phyloP scores from a whole-genome alignment of 2,797 vertebrate species.

The Philypnodon macrostomus region DNA sequence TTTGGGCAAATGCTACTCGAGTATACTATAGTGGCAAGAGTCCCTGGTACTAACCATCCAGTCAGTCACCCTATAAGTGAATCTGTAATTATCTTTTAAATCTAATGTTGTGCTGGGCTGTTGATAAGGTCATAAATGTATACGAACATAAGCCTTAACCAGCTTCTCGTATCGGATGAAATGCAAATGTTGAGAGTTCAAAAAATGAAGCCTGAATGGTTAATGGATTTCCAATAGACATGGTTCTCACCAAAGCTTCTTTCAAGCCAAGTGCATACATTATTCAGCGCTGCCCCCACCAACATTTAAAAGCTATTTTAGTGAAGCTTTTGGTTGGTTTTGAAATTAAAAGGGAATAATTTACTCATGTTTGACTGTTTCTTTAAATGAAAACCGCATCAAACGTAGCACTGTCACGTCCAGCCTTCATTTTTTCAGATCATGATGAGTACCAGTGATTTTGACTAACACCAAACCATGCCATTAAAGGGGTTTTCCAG shows the following conservation, averaged over 20 bases:
- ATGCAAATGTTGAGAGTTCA: constrained; percentile 41
- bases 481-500: too few species aligned
- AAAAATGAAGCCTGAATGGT: constrained; percentile 31
- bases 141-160: too few species aligned
- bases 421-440: constrained; percentile 1
- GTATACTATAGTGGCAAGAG: too few species aligned
- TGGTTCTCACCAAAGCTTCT: constrained; percentile 39
- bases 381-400: constrained; percentile 48
- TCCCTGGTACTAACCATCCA: too few species aligned
- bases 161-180: too few species aligned
- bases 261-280: constrained; percentile 52
- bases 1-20: too few species aligned
- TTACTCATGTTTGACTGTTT: constrained; percentile 54
- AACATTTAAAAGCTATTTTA: constrained; percentile 65
- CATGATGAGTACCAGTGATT: neutral
- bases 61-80: too few species aligned
- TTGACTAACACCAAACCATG: neutral
- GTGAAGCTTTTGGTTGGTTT: constrained; percentile 58
- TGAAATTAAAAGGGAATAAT: constrained; percentile 57
- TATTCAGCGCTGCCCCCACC: constrained; percentile 46
- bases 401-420: too few species aligned
- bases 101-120: too few species aligned
- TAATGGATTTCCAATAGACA: constrained; percentile 45
- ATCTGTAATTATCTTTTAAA: too few species aligned
- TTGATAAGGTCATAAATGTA: too few species aligned